These are phyloP conservation scores for Cylas formicarius DNA, from an alignment of 1,140 invertebrate species.

Conservation along the genomic window DNA sequence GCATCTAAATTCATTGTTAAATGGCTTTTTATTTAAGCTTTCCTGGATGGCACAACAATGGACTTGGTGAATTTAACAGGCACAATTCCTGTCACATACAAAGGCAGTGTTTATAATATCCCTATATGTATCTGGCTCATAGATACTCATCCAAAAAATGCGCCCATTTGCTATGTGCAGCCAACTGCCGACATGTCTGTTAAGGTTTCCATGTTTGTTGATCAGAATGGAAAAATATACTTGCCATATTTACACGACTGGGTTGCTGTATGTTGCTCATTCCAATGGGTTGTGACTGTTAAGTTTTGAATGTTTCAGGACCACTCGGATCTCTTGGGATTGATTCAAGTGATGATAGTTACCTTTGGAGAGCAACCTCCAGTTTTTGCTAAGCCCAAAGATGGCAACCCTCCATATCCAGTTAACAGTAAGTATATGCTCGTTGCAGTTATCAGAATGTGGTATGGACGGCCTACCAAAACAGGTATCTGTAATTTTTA, in stretches of 20 bases:
- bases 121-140: constrained; percentile 94
- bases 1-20: constrained; percentile 25
- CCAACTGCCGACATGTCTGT: constrained; percentile 95
- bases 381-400: constrained; percentile 71
- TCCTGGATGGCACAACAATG: constrained; percentile 80
- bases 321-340: constrained; percentile 71
- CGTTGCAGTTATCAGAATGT: too few relatives aligned
- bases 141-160: constrained; percentile 94
- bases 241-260: constrained; percentile 96
- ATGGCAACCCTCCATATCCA: constrained; percentile 54
- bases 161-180: constrained; percentile 96
- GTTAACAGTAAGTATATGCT: constrained; percentile 44
- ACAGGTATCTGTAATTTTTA: constrained; percentile 30
- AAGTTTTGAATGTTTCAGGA: constrained; percentile 47
- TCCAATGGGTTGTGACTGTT: background rate
- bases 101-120: constrained; percentile 91
- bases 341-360: constrained; percentile 87
- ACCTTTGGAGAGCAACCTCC: constrained; percentile 94
- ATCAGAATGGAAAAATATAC: constrained; percentile 93
- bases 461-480: too few relatives aligned
- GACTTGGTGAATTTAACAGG: constrained; percentile 81
- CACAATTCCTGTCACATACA: constrained; percentile 88
- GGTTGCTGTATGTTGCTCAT: constrained; percentile 61
- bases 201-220: constrained; percentile 89
- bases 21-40: constrained; percentile 57